These are phyloP conservation scores for Creontiades dilutus DNA, from an alignment of 2,888 invertebrate species.

Conservation along the genomic window DNA sequence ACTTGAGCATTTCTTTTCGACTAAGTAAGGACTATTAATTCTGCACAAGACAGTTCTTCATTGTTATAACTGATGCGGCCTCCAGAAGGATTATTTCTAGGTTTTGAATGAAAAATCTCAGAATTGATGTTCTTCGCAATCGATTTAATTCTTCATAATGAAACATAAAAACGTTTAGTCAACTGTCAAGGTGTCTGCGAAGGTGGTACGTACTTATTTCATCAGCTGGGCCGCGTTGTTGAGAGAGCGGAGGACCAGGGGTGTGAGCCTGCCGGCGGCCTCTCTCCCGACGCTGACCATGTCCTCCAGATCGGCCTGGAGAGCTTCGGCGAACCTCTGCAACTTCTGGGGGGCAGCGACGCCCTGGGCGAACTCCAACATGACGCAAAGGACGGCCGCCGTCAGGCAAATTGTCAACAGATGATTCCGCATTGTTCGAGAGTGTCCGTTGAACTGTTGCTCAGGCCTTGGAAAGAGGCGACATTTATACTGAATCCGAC, in stretches of 20 bases:
- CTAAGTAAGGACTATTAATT: no score
- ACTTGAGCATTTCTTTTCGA: no score
- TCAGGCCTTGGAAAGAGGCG: neutral
- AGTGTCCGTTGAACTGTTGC: neutral
- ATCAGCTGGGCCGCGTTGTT: constrained; percentile 19
- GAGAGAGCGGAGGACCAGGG: constrained; percentile 2
- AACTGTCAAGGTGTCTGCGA: neutral
- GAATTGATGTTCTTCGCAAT: no score
- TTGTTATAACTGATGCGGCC: no score
- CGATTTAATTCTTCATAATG: neutral
- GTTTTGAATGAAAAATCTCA: no score
- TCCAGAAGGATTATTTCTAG: no score
- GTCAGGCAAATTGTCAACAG: neutral
- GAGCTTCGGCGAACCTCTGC: neutral
- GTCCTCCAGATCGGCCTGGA: neutral
- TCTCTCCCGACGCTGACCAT: constrained; percentile 24
- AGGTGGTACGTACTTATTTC: neutral
- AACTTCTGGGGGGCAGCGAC: neutral
- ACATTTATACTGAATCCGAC: neutral
- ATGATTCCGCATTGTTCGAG: neutral
- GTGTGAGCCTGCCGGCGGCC: neutral
- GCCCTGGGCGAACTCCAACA: neutral
- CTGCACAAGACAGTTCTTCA: no score
- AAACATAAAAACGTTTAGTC: neutral
- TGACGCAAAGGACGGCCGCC: neutral